Percentiles rank a stretch among this genome's conserved stretches.
Conservation (phyloP, 2,888 invertebrate genomes). For the Smittia sp. region DNA sequence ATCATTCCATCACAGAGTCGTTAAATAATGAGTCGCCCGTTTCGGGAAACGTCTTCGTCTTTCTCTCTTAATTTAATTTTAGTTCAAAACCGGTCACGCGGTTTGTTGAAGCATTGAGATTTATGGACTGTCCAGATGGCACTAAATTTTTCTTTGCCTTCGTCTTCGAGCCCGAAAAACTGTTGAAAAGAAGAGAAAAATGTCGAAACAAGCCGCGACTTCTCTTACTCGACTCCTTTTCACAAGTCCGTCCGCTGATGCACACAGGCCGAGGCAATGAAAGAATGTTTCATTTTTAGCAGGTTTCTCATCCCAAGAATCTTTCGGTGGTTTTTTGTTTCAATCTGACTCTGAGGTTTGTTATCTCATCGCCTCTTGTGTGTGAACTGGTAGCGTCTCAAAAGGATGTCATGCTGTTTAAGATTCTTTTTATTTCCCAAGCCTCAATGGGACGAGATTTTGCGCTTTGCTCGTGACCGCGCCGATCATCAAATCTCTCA, state of each 20-base stretch:
- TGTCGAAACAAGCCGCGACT: not conserved
- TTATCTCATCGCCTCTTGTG: not conserved
- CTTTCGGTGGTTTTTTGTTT: slow-evolving; percentile 9
- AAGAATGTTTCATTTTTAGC: slow-evolving; percentile 37
- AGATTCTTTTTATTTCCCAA: slow-evolving; percentile 34
- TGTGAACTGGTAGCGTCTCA: slow-evolving; percentile 32
- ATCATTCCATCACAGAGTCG: slow-evolving; percentile 24
- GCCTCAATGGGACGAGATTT: not conserved
- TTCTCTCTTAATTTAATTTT: slow-evolving; percentile 35
- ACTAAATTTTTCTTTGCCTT: slow-evolving; percentile 36
- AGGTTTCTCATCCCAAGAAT: slow-evolving; percentile 26
- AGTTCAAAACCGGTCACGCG: slow-evolving; percentile 36
- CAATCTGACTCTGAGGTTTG: slow-evolving; percentile 21
- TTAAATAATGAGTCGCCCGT: slow-evolving; percentile 38
- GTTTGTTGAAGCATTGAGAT: slow-evolving; percentile 40
- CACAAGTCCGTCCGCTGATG: not conserved
- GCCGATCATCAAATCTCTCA: too few relatives aligned
- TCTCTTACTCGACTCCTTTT: not conserved
- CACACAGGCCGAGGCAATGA: not conserved
- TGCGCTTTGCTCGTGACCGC: too few relatives aligned
- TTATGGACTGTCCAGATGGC: slow-evolving; percentile 41
- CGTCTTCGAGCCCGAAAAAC: slow-evolving; percentile 27
- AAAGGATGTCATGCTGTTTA: slow-evolving; percentile 39
- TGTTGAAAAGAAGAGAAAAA: slow-evolving; percentile 12
- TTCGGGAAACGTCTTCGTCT: not conserved